Evolutionary conservation across 2,113 vertebrate species (phyloP), one percentile per base, ranked within the genome.

Genomic region (Eudyptes chrysolophus): DNA sequence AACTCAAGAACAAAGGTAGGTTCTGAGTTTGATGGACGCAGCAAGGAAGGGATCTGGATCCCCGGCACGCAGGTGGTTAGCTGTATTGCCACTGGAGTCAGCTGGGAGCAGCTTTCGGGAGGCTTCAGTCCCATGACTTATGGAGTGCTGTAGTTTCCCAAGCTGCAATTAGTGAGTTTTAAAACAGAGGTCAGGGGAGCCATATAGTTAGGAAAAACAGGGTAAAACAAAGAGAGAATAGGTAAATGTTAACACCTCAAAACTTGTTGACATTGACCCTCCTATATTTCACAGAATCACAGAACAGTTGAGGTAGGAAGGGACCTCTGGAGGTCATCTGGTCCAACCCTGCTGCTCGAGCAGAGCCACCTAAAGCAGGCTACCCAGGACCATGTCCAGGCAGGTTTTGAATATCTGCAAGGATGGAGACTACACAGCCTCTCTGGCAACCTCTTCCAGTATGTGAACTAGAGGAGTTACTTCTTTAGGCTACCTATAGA

Each of bases 61-160:
- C 38, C 25, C 0, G 0, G 17, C 26, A 22, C 19, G 13, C 14
- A 30, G 4, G 5, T n/a, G 18, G 6, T 60, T 72, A 44, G 44
- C 5, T 24, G 4, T 38, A 58, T 16, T 46, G 74, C 12, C 26
- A 7, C 42, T 51, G 44, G 17, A 49, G 55, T 82, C 69, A 75
- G 5, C 11, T 42, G 51, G n/a, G 32, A 84, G 6, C 10, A 29
- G 7, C 4, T 34, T 40, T 52, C 1, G 2, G 21, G 9, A 40
- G 8, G 7, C 22, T 74, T 81, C 21, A 32, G 6, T 36, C 21
- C 40, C 10, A 6, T 27, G 21, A 38, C 2, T 66, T 36, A 36
- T 2, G 17, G 14, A 51, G 7, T 49, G 18, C 12, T 72, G 40
- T 34, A 22, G 6, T 24, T 11, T 76, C 16, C 29, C 2, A 3